Evolutionary conservation across 2,797 vertebrate genomes (phyloP), one percentile per base, ranked within the genome.

Genomic region (Scleropages formosus): DNA sequence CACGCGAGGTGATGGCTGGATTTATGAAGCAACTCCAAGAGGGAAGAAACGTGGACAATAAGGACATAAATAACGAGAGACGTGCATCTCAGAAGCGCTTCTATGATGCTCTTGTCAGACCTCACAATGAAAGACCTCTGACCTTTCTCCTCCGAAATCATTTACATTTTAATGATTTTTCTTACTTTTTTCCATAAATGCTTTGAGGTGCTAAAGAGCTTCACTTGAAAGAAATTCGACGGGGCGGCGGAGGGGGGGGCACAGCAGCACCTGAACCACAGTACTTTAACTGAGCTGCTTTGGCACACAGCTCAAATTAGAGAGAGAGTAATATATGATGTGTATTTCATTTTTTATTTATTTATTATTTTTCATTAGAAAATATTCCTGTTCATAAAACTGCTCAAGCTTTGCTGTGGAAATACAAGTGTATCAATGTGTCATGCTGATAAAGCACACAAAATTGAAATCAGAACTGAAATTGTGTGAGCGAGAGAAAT

Each of bases 91-190:
- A 61, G 16, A 64, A 64, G 49, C n/a, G 73, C 73, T 73, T 22
- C 47, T 39, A 20, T 47, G 49, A 20, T 27, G 31, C 20, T 15
- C 63, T 47, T 24, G 18, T 39, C 73, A 39, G 26, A 64, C 63
- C 15, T 62, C 63, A 44, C 20, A 24, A 22, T 49, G 12, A 3
- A 44, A 49, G 39, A 24, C 58, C 27, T 61, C 31, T 62, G 20
- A 49, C 62, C 27, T 51, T 56, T 53, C 39, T 27, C 82, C 74
- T 74, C 81, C 77, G 64, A 13, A 74, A 15, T 65, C 49, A 67
- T 59, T 68, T 53, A 75, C 62, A 74, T 75, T 75, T 24, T 24
- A 67, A 46, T 46, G 56, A 59, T 46, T 67, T 59, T 39, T 75
- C 18, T 67, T 18, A 27, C 24, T 47, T 24, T 75, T 46, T 39